Conservation (phyloP, 1,140 invertebrate genomes). For the Acromyrmex echinatior region DNA sequence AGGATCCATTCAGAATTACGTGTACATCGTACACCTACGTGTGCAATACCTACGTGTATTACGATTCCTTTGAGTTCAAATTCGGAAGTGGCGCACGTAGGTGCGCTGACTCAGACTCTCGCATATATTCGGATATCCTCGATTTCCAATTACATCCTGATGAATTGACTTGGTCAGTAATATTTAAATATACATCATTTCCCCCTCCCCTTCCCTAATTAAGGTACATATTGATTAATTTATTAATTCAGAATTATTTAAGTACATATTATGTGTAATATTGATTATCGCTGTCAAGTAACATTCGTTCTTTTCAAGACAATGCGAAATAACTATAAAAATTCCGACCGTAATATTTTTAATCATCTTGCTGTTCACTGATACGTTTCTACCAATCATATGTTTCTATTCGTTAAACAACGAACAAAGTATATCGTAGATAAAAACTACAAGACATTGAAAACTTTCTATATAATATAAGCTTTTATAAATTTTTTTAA, state of each 20-base stretch:
- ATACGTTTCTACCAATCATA: not conserved
- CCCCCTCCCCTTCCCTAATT: not conserved
- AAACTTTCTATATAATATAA: not conserved
- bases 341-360: not conserved
- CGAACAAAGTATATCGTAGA: not conserved
- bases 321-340: not conserved
- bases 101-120: conserved; percentile 61
- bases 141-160: conserved; percentile 64
- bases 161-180: conserved; percentile 60
- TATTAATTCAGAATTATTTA: not conserved
- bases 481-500: not conserved
- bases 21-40: conserved; percentile 59
- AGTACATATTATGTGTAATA: not conserved
- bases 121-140: conserved; percentile 30
- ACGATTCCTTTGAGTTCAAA: conserved; percentile 65
- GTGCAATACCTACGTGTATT: not conserved
- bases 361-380: not conserved
- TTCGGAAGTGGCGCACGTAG: conserved; percentile 72
- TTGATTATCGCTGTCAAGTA: not conserved
- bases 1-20: conserved; percentile 44
- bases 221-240: not conserved
- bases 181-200: not conserved
- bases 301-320: not conserved
- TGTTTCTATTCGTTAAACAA: not conserved
- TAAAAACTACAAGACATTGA: not conserved